These are phyloP conservation scores for Lepidonotus clava DNA, from an alignment of 2,888 invertebrate species.

Conservation along the genomic window DNA sequence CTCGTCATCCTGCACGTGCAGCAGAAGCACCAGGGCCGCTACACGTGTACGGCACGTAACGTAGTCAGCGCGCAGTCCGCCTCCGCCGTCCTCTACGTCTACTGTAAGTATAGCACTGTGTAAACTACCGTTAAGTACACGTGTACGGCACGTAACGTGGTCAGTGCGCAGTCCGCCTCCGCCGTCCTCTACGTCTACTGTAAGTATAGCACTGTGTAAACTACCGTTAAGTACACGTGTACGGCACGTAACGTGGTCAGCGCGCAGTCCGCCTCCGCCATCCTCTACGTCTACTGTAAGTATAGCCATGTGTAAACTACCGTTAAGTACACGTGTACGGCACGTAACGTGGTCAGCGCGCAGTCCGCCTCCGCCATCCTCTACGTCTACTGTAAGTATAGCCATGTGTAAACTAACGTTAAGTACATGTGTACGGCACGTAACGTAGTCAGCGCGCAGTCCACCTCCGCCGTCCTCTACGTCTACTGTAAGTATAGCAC, in stretches of 20 bases:
- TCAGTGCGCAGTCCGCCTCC: neutral
- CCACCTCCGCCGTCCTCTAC: neutral
- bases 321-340: neutral
- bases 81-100: conserved; percentile 22
- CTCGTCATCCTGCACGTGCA: neutral
- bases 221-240: neutral
- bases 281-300: conserved; percentile 1
- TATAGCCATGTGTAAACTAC: neutral
- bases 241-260: neutral
- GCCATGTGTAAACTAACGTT: neutral
- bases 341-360: neutral
- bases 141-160: conserved; percentile 12
- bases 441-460: neutral
- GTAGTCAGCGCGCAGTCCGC: neutral
- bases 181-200: conserved; percentile 39
- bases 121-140: neutral
- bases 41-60: conserved; percentile 29
- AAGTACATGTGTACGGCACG: neutral
- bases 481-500: conserved; percentile 2
- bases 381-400: neutral
- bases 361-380: neutral
- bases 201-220: conserved; percentile 36
- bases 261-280: neutral
- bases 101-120: conserved; percentile 17
- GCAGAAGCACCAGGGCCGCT: neutral